phyloP scores from a whole-genome alignment of 2,797 vertebrate genomes.

The Gymnoscopelus microlampas region DNA sequence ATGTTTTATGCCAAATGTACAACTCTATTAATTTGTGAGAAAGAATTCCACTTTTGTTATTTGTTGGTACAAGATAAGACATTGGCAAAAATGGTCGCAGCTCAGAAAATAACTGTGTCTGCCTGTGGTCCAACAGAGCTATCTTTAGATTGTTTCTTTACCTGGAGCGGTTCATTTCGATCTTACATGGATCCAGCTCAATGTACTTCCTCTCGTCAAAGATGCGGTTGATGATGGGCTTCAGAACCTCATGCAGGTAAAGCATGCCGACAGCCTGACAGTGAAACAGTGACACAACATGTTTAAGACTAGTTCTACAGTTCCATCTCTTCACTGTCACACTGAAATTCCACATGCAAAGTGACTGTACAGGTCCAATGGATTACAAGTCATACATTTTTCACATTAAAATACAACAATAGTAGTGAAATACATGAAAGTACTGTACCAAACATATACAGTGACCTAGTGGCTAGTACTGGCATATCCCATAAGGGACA shows the following conservation, averaged over 20 bases:
- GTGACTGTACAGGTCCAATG: too few species aligned
- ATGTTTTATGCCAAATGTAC: conserved; percentile 17
- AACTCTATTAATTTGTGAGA: background rate
- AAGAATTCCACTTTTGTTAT: conserved; percentile 10
- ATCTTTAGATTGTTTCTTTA: conserved; percentile 37
- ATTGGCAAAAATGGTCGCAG: background rate
- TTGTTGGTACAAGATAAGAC: conserved; percentile 7
- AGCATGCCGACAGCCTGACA: conserved; percentile 90
- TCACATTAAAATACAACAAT: too few species aligned
- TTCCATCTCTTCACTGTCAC: too few species aligned
- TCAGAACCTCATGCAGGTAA: conserved; percentile 90
- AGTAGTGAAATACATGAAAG: too few species aligned
- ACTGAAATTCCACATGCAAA: too few species aligned
- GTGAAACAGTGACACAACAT: conserved; percentile 43
- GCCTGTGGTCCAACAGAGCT: conserved; percentile 4
- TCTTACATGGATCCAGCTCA: conserved; percentile 92
- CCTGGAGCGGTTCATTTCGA: conserved; percentile 87
- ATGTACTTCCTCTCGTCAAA: conserved; percentile 94
- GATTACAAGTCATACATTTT: too few species aligned
- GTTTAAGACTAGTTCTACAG: conserved; percentile 8
- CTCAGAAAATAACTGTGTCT: conserved; percentile 1
- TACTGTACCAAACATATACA: too few species aligned
- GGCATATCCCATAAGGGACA: too few species aligned
- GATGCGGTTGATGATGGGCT: conserved; percentile 86
- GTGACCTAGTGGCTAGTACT: too few species aligned